Evolutionary conservation across 2,797 vertebrate genomes (phyloP), one percentile per base, ranked within the genome.

Genomic region (Parambassis ranga): DNA sequence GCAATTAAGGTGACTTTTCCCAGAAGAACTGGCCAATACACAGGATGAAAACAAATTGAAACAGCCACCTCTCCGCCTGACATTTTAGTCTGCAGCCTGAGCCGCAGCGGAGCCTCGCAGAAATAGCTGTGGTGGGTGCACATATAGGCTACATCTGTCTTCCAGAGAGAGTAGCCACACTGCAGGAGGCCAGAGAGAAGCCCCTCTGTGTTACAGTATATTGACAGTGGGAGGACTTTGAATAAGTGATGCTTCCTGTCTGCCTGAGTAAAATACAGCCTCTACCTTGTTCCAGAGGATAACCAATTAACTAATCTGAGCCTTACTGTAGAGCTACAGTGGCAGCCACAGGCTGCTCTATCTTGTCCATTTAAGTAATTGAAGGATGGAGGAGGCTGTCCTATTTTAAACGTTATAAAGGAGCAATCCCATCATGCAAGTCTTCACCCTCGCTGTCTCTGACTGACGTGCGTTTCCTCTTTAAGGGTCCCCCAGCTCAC

Each of bases 311-410:
- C 83, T 86, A 73, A 87, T 86, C 81, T 70, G 75, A 81, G 60
- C 18, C 31, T 71, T 81, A 76, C 72, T 72, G 84, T 66, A 44
- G 59, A 71, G 79, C 69, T 64, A 77, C 69, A 59, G 84, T 15
- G 43, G 58, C 71, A 49, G 69, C n/a, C n/a, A n/a, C 53, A 8
- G 10, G 1, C 2, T 37, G 62, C 44, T 51, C 75, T 65, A 77
- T 84, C 73, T 84, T 24, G 6, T 77, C 77, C 87, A 89, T 88
- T 90, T 91, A 87, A 62, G 76, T 90, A 89, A 92, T 88, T 88
- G 85, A 87, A 88, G 76, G 75, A 88, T 65, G 42, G 60, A 60
- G 72, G 65, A 82, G 79, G 81, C 72, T 43, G 56, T 79, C 65
- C 46, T 19, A 35, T 83, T 80, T 84, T 49, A 67, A 77, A 78